Conservation (phyloP, 2,113 vertebrate species). For the Oenanthe melanoleuca region DNA sequence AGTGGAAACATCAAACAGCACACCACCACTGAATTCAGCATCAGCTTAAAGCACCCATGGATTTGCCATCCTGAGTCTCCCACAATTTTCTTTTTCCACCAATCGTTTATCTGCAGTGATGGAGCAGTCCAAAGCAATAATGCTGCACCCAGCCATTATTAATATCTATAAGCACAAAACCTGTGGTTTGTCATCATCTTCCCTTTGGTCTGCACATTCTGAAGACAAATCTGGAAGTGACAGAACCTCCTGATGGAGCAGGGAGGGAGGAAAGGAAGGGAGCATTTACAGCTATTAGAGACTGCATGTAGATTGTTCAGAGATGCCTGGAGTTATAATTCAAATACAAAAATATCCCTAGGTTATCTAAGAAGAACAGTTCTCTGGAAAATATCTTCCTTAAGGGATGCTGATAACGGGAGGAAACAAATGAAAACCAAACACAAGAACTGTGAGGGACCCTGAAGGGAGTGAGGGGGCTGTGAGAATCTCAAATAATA, state of each 20-base stretch:
- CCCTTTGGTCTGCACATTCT: not conserved
- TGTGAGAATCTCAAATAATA: not conserved
- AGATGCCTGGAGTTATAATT: conserved; percentile 14
- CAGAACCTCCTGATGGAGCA: not conserved
- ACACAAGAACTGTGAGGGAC: not conserved
- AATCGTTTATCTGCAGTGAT: not conserved
- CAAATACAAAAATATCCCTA: conserved; percentile 18
- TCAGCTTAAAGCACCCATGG: not conserved
- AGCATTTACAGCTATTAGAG: conserved; percentile 31
- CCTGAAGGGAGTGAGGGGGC: not conserved
- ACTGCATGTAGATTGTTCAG: not conserved
- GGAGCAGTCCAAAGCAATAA: not conserved
- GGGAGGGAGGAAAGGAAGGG: not conserved
- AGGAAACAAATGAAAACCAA: conserved; percentile 57
- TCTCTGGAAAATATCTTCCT: not conserved
- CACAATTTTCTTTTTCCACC: not conserved
- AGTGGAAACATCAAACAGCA: not conserved
- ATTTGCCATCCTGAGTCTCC: not conserved
- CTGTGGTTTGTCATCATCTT: not conserved
- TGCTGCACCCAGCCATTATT: not conserved
- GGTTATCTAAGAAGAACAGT: conserved; percentile 24
- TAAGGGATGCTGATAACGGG: not conserved
- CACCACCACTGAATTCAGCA: not conserved
- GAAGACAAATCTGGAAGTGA: conserved; percentile 1
- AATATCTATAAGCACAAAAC: not conserved